Percentiles rank a stretch among this genome's conserved stretches.
Conservation (phyloP, 2,113 vertebrate species). For the Bos javanicus region DNA sequence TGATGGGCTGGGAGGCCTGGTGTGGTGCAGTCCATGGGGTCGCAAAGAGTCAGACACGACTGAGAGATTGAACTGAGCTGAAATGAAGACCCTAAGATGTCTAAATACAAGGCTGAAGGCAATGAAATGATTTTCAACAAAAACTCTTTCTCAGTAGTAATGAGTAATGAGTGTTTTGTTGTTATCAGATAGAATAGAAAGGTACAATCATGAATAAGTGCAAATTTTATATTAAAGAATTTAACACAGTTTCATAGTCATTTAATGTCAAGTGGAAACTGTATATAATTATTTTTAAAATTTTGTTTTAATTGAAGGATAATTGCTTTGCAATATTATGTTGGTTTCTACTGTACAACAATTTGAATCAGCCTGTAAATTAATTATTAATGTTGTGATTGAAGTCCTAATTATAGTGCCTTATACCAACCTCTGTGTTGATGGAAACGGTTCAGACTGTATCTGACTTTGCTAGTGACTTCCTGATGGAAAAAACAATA, state of each 20-base stretch:
- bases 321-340: background rate
- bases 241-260: slow-evolving; percentile 63
- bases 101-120: slow-evolving; percentile 29
- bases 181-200: slow-evolving; percentile 26
- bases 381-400: slow-evolving; percentile 62
- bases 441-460: slow-evolving; percentile 50
- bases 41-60: background rate
- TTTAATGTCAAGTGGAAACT: slow-evolving; percentile 61
- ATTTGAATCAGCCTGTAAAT: slow-evolving; percentile 33
- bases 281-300: background rate
- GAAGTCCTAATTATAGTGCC: slow-evolving; percentile 66
- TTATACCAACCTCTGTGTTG: slow-evolving; percentile 51
- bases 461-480: slow-evolving; percentile 69
- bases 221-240: slow-evolving; percentile 47
- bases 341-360: background rate
- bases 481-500: slow-evolving; percentile 71
- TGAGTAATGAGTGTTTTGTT: background rate
- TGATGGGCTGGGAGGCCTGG: background rate
- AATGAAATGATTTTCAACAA: slow-evolving; percentile 32
- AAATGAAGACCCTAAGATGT: slow-evolving; percentile 30
- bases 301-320: background rate
- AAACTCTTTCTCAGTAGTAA: slow-evolving; percentile 50
- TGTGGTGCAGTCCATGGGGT: background rate
- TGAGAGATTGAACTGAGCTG: background rate
- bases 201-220: slow-evolving; percentile 51